phyloP scores from a whole-genome alignment of 2,113 vertebrate species.

The Empidonax alnorum region DNA sequence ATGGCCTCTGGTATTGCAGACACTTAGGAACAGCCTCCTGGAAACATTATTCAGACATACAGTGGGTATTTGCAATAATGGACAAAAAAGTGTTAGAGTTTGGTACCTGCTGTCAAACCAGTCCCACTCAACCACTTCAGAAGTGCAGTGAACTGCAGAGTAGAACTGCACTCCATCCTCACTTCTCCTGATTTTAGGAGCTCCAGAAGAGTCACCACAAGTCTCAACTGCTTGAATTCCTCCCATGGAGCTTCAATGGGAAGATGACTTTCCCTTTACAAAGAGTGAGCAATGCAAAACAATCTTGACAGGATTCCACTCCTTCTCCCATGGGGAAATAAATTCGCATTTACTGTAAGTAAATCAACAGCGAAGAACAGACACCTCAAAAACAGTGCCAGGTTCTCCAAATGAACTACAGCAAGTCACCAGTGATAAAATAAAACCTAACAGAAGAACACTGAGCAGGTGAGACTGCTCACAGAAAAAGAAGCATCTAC shows the following conservation, averaged over 20 bases:
- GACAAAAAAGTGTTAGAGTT: not conserved
- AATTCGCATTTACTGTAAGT: not conserved
- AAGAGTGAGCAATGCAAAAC: not conserved
- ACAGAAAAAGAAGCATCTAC: not conserved
- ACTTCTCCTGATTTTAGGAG: not conserved
- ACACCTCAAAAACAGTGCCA: not conserved
- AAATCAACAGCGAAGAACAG: not conserved
- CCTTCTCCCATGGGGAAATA: not conserved
- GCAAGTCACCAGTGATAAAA: not conserved
- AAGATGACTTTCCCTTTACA: not conserved
- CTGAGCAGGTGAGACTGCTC: not conserved
- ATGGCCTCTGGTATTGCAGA: not conserved
- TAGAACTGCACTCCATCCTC: accelerated
- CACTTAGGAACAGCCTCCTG: not conserved
- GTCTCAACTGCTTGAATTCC: not conserved
- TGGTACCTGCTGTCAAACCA: too few relatives aligned
- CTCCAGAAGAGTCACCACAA: not conserved
- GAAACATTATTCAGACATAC: not conserved
- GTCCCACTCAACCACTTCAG: not conserved
- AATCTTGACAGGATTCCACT: not conserved
- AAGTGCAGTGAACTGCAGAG: not conserved
- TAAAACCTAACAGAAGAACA: not conserved
- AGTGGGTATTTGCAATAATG: not conserved
- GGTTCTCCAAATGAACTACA: not conserved
- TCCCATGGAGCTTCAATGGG: not conserved